phyloP scores from a whole-genome alignment of 1,140 invertebrate species.

The Nymphalis io region DNA sequence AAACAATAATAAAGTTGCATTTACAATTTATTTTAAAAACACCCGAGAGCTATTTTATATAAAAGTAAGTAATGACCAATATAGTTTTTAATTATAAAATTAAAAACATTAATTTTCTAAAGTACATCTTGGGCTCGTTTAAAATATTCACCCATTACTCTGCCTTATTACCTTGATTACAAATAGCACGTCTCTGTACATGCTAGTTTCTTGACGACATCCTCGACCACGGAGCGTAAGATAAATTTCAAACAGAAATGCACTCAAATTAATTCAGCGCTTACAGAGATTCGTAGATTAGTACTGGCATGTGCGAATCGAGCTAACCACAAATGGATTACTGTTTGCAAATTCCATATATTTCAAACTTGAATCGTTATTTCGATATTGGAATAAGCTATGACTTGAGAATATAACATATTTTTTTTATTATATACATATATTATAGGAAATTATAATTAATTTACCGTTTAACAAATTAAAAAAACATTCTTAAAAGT shows the following conservation, averaged over 20 bases:
- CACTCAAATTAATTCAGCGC: neutral
- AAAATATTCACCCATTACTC: neutral
- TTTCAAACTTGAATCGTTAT: neutral
- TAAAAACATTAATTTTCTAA: neutral
- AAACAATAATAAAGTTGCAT: too few species aligned
- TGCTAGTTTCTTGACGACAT: neutral
- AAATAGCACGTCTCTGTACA: neutral
- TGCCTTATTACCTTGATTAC: neutral
- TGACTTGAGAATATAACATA: too few species aligned
- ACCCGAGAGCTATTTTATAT: too few species aligned
- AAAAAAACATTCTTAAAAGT: too few species aligned
- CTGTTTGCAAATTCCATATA: neutral
- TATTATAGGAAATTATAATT: too few species aligned
- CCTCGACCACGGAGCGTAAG: constrained; percentile 2
- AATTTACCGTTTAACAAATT: too few species aligned
- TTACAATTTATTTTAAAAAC: too few species aligned
- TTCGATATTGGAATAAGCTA: neutral
- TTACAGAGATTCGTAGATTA: neutral
- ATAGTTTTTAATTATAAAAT: neutral
- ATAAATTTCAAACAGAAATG: constrained; percentile 8
- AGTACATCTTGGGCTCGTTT: neutral
- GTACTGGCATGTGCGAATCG: constrained; percentile 1
- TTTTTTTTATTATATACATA: neutral
- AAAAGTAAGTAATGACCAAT: too few species aligned
- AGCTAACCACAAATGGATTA: constrained; percentile 3